phyloP scores from a whole-genome alignment of 23 tunicate genomes.

The Aplidium turbinatum region DNA sequence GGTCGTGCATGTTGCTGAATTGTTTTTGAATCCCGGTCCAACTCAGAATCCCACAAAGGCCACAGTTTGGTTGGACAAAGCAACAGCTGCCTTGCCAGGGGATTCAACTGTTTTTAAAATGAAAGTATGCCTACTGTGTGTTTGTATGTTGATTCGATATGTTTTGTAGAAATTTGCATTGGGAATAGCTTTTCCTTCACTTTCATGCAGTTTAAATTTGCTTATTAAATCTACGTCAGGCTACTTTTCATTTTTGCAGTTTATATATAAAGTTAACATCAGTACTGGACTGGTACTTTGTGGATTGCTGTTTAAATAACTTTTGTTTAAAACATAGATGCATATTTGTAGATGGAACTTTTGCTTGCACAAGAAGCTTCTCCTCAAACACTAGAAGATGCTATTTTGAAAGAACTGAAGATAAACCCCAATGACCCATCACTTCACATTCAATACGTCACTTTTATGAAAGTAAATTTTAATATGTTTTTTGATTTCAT shows the following conservation, averaged over 20 bases:
- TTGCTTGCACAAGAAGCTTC: slow-evolving; percentile 67
- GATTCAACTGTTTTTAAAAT: slow-evolving; percentile 63
- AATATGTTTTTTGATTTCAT: no score
- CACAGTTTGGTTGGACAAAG: slow-evolving; percentile 87
- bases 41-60: slow-evolving; percentile 74
- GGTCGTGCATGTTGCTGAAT: slow-evolving; percentile 66
- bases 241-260: no score
- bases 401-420: slow-evolving; percentile 65
- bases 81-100: slow-evolving; percentile 59
- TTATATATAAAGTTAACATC: no score
- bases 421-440: slow-evolving; percentile 56
- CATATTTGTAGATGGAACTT: slow-evolving; percentile 89
- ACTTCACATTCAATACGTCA: slow-evolving; percentile 69
- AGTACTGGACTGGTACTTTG: no score
- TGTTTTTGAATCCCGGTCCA: slow-evolving; percentile 79
- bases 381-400: slow-evolving; percentile 44
- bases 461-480: slow-evolving; percentile 68
- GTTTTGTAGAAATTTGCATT: no score
- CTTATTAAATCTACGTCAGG: no score
- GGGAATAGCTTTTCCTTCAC: no score
- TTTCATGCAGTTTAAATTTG: no score
- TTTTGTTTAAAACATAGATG: no score
- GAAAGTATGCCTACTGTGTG: slow-evolving; percentile 47
- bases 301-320: no score
- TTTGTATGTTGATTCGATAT: no score